Base-by-base conservation (phyloP, 1,140 invertebrate species). In the Popillia japonica region DNA sequence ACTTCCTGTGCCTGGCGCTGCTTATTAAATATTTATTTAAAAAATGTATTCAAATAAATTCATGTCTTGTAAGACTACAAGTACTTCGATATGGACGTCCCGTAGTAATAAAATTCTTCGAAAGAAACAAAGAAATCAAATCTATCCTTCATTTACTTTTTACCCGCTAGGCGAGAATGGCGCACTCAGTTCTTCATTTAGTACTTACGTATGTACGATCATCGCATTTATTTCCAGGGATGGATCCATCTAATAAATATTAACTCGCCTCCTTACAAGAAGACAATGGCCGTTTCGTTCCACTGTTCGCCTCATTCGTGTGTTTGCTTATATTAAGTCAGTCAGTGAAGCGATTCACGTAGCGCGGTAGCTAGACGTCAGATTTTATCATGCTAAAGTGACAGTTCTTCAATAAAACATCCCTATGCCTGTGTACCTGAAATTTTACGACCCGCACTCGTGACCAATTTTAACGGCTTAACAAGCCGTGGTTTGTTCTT, bases 381-480 rank as follows among this genome's bases (percentile, higher is more conserved):
- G 76, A 78, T 80, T 80, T 78, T 80, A 78, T 77, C 77, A 80
- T 77, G 59, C 55, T 80, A 80, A 78, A 80, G 61, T 80, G 77
- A 80, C 79, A 79, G 79, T 75, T 79, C 79, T 79, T 79, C 79
- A 79, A 79, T 79, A 80, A 80, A 80, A 78, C 79, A 77, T 80
- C 77, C 77, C 79, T 76, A 34, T 34, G 27, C 27, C 27, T 34
- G 27, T 78, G 68, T 76, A 79, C 77, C 81, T 80, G 79, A 79
- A 80, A 61, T 80, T 82, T 82, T 82, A 82, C 79, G 81, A 79
- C 77, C 76, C 64, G 64, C 78, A 72, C 80, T 77, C 80, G 81
- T 80, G 80, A 80, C 81, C 81, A 81, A 82, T 82, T 82, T 82
- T 82, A 82, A 82, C 80, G 80, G 80, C 80, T 80, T 82, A 82